Percentiles rank a stretch among this genome's conserved stretches.
Conservation (phyloP, 2,888 invertebrate species). For the Nezara viridula region DNA sequence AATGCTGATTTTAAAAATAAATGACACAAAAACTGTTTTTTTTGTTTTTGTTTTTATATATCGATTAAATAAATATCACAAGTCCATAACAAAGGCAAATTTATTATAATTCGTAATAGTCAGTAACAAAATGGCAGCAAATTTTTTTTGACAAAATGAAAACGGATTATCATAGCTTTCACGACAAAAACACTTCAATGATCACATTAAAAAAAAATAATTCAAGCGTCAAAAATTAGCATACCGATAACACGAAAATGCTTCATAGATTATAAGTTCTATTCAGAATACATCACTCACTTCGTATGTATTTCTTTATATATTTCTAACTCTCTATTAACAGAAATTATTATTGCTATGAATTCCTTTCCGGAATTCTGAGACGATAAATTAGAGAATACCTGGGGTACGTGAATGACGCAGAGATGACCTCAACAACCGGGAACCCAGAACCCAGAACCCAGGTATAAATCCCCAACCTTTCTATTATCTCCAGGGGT, state of each 20-base stretch:
- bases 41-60: too few species aligned
- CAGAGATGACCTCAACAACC: background rate
- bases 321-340: background rate
- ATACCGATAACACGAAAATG: background rate
- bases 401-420: background rate
- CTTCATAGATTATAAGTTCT: background rate
- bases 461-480: slow-evolving; percentile 1
- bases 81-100: too few species aligned
- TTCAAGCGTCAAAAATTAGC: too few species aligned
- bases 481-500: background rate
- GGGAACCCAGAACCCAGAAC: background rate
- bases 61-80: too few species aligned
- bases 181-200: too few species aligned
- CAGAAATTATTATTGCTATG: background rate
- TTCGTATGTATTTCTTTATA: background rate
- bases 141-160: too few species aligned
- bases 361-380: background rate
- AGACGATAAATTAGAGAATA: background rate
- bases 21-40: too few species aligned
- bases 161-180: too few species aligned
- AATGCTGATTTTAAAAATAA: too few species aligned
- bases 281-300: background rate
- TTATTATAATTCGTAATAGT: too few species aligned
- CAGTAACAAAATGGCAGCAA: too few species aligned
- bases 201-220: too few species aligned